Conservation (phyloP, 2,797 vertebrate species). For the Sebastes kiyomatsui region DNA sequence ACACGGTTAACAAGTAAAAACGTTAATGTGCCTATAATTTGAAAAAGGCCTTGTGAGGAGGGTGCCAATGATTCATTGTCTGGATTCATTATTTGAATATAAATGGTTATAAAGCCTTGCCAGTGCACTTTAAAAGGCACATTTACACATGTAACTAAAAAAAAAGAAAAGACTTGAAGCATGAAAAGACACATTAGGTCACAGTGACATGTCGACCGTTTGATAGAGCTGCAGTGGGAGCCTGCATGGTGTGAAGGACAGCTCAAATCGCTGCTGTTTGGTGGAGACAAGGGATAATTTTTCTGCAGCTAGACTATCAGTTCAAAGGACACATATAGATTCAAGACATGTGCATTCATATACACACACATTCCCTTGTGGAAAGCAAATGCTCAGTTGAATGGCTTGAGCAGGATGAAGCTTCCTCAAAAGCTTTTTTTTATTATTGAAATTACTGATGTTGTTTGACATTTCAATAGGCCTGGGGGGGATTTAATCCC, state of each 20-base stretch:
- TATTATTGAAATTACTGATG: constrained; percentile 50
- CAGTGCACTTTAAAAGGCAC: not conserved
- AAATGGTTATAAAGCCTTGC: not conserved
- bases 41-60: not conserved
- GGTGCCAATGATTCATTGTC: not conserved
- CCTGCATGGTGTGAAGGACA: not conserved
- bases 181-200: not conserved
- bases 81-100: not conserved
- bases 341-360: not conserved
- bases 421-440: constrained; percentile 15
- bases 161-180: not conserved
- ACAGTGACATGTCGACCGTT: not conserved
- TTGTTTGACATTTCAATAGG: constrained; percentile 54
- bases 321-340: not conserved
- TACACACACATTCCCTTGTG: not conserved
- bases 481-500: constrained; percentile 30
- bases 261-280: not conserved
- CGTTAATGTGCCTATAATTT: not conserved
- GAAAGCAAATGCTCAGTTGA: constrained; percentile 1
- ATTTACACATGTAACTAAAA: not conserved
- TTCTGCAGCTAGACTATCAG: not conserved
- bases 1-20: not conserved
- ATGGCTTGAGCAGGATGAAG: not conserved
- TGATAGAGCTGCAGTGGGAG: not conserved
- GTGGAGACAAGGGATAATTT: not conserved